These are phyloP conservation scores for Pachydiplax longipennis DNA, from an alignment of 2,888 invertebrate genomes.

Conservation along the genomic window DNA sequence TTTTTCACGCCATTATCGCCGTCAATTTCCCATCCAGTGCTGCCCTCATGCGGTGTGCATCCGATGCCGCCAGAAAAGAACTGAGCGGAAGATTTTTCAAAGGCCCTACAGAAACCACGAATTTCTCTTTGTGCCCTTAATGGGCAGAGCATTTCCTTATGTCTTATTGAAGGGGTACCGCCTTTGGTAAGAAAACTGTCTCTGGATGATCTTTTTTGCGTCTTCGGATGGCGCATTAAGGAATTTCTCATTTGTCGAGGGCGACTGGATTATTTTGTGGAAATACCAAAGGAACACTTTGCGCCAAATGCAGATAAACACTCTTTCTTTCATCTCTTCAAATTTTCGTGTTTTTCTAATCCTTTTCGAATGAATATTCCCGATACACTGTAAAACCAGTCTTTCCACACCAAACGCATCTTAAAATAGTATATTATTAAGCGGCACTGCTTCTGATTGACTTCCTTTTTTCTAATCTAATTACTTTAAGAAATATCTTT, in stretches of 20 bases:
- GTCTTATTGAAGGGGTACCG: not conserved
- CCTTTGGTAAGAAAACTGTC: not conserved
- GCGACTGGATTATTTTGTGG: not conserved
- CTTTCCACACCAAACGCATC: too few relatives aligned
- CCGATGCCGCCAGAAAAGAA: not conserved
- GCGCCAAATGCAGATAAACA: not conserved
- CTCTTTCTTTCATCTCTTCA: too few relatives aligned
- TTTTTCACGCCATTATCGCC: constrained; percentile 4
- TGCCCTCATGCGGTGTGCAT: not conserved
- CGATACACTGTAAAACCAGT: too few relatives aligned
- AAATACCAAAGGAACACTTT: not conserved
- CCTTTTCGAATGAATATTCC: too few relatives aligned
- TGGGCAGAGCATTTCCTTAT: constrained; percentile 16
- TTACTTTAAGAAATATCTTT: too few relatives aligned
- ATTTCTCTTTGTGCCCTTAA: constrained; percentile 3
- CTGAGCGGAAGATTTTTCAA: not conserved
- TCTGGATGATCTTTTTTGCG: not conserved
- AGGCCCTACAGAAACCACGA: not conserved
- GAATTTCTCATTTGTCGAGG: not conserved
- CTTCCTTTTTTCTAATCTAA: too few relatives aligned
- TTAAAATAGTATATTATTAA: too few relatives aligned
- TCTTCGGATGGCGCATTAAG: constrained; percentile 6
- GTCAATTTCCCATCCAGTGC: not conserved
- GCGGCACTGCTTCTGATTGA: too few relatives aligned
- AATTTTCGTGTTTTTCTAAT: too few relatives aligned